A percentile compares a stretch with the other conserved stretches of the same genome.
Evolutionary conservation across 2,888 invertebrate species (phyloP).

Genomic region (Macropis europaea): DNA sequence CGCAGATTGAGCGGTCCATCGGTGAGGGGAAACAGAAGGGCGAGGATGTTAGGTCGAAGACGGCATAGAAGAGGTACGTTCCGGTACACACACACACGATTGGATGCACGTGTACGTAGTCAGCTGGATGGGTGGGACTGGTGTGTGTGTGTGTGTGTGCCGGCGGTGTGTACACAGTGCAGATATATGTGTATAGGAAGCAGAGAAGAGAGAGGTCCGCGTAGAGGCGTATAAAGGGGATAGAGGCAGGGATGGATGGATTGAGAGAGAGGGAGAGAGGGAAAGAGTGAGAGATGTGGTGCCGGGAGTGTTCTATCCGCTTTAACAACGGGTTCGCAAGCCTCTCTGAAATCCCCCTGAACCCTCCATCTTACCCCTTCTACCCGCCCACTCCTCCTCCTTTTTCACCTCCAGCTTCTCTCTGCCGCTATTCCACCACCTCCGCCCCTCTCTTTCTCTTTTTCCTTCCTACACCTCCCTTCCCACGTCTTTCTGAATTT

Average conservation of each 20-base stretch:
- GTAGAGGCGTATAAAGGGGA: conserved; percentile 56
- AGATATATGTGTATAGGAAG: conserved; percentile 50
- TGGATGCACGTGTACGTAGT: neutral
- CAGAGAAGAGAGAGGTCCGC: conserved; percentile 34
- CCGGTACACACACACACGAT: neutral
- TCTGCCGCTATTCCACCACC: conserved; percentile 49
- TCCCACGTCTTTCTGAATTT: conserved; percentile 63
- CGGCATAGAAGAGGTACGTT: conserved; percentile 16
- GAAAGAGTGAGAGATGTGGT: neutral
- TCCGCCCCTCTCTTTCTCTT: conserved; percentile 29
- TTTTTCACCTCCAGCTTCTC: conserved; percentile 52
- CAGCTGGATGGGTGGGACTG: conserved; percentile 52
- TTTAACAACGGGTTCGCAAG: conserved; percentile 65
- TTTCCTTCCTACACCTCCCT: conserved; percentile 24
- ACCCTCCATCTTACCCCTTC: conserved; percentile 22
- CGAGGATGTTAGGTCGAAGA: conserved; percentile 33
- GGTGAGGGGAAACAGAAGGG: conserved; percentile 21
- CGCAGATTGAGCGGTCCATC: too few relatives aligned
- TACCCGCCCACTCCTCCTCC: conserved; percentile 34
- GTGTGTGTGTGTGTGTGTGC: conserved; percentile 47
- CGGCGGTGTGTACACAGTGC: neutral
- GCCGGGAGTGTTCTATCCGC: conserved; percentile 60
- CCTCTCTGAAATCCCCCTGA: too few relatives aligned
- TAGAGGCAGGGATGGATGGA: too few relatives aligned
- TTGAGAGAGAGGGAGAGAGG: neutral